Percentiles rank a stretch among this genome's conserved stretches.
Evolutionary conservation across 2,888 invertebrate genomes (phyloP).

Genomic region (Blastobasis adustella): DNA sequence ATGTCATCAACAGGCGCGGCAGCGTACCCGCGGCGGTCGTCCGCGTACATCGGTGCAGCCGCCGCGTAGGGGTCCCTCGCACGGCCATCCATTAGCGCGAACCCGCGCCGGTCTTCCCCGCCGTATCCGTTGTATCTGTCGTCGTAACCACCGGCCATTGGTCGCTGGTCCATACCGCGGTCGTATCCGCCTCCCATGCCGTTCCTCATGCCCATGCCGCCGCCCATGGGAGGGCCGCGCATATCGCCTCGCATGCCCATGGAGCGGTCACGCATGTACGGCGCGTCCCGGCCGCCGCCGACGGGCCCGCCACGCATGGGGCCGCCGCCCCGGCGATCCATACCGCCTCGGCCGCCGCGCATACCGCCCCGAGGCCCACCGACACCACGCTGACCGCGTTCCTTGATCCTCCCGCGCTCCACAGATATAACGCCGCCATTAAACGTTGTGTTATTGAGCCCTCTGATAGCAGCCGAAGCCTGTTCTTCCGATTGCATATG

Average conservation of each 20-base stretch:
- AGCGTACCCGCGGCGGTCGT: constrained; percentile 35
- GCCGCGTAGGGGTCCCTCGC: constrained; percentile 50
- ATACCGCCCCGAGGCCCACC: constrained; percentile 62
- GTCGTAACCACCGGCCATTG: constrained; percentile 40
- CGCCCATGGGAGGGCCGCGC: constrained; percentile 65
- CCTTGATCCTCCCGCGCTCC: constrained; percentile 87
- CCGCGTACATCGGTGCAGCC: constrained; percentile 40
- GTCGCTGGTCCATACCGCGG: constrained; percentile 43
- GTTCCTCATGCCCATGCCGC: constrained; percentile 48
- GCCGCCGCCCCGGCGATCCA: constrained; percentile 44
- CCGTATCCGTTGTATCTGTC: constrained; percentile 62
- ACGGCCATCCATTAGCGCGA: constrained; percentile 55
- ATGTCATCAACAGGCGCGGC: constrained; percentile 19
- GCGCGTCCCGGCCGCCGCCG: constrained; percentile 38
- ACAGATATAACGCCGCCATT: constrained; percentile 90
- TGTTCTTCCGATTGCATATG: constrained; percentile 90
- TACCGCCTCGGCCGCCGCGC: constrained; percentile 65
- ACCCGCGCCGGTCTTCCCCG: constrained; percentile 61
- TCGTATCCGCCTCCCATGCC: constrained; percentile 46
- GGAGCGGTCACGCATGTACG: constrained; percentile 58
- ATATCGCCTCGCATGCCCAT: constrained; percentile 56
- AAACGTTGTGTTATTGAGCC: constrained; percentile 86
- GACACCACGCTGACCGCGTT: constrained; percentile 74
- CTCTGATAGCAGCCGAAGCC: constrained; percentile 87
- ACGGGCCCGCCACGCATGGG: constrained; percentile 48